Conservation (phyloP, 2,113 vertebrate genomes). For the Thalassarche chlororhynchos region DNA sequence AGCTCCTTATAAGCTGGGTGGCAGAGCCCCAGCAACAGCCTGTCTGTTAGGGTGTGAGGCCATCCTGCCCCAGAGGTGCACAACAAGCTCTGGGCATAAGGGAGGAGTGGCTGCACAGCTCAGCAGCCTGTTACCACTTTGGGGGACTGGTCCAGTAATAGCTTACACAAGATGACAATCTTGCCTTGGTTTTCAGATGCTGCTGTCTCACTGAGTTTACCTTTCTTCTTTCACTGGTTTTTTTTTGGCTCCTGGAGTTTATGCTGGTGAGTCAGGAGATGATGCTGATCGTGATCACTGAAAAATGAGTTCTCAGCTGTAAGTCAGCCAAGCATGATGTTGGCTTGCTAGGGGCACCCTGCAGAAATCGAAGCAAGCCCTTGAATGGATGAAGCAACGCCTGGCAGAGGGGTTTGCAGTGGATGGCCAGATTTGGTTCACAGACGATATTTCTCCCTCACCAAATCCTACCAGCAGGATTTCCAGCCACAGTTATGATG, state of each 20-base stretch:
- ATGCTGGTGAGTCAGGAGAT: not conserved
- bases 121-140: not conserved
- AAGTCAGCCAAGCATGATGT: not conserved
- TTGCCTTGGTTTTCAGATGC: not conserved
- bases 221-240: not conserved
- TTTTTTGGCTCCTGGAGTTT: not conserved
- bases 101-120: not conserved
- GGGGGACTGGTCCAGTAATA: not conserved
- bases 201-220: not conserved
- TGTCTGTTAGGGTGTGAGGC: not conserved
- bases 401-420: not conserved
- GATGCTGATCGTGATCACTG: not conserved
- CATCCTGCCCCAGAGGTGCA: not conserved
- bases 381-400: not conserved
- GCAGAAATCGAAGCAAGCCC: not conserved
- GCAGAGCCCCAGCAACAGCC: not conserved
- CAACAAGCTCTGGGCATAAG: not conserved
- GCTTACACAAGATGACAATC: not conserved
- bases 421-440: not conserved
- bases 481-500: not conserved
- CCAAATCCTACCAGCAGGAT: not conserved
- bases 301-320: not conserved
- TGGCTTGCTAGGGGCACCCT: not conserved
- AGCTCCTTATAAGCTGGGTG: not conserved
- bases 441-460: not conserved